Percentiles rank a stretch among this genome's conserved stretches.
phyloP scores from a whole-genome alignment of 2,888 invertebrate genomes.

The Tetramorium bicarinatum region DNA sequence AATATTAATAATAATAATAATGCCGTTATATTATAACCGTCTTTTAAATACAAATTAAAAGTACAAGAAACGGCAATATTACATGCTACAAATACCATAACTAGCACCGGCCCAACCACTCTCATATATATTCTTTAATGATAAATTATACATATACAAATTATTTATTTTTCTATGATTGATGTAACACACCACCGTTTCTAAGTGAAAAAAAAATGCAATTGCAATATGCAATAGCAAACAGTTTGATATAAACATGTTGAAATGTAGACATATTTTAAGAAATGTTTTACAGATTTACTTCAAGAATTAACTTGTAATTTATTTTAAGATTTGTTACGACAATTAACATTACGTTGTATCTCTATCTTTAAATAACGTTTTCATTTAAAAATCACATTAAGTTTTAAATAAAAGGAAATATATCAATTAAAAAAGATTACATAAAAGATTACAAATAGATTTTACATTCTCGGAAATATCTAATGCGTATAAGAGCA shows the following conservation, averaged over 20 bases:
- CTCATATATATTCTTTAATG: neutral
- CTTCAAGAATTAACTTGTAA: conserved; percentile 3
- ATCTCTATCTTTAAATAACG: conserved; percentile 62
- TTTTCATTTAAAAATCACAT: conserved; percentile 48
- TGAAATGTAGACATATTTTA: conserved; percentile 41
- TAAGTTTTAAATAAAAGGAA: conserved; percentile 68
- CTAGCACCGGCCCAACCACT: neutral
- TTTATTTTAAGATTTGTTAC: conserved; percentile 32
- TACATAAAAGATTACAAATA: conserved; percentile 75
- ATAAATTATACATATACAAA: conserved; percentile 19
- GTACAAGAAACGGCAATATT: conserved; percentile 33
- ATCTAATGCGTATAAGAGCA: conserved; percentile 35
- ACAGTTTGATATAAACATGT: neutral
- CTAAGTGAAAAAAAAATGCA: conserved; percentile 1
- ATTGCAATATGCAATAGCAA: neutral
- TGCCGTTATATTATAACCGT: conserved; percentile 37
- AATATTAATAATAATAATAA: conserved; percentile 33
- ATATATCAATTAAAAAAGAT: conserved; percentile 75
- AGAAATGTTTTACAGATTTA: conserved; percentile 13
- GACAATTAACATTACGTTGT: conserved; percentile 61
- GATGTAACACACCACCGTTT: neutral
- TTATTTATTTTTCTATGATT: conserved; percentile 23
- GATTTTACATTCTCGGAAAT: conserved; percentile 64
- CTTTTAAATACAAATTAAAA: conserved; percentile 29
- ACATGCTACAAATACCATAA: conserved; percentile 17